Evolutionary conservation across 53 echinoderm and acorn worm genomes (phyloP).

Genomic region (Echinometra lucunter): DNA sequence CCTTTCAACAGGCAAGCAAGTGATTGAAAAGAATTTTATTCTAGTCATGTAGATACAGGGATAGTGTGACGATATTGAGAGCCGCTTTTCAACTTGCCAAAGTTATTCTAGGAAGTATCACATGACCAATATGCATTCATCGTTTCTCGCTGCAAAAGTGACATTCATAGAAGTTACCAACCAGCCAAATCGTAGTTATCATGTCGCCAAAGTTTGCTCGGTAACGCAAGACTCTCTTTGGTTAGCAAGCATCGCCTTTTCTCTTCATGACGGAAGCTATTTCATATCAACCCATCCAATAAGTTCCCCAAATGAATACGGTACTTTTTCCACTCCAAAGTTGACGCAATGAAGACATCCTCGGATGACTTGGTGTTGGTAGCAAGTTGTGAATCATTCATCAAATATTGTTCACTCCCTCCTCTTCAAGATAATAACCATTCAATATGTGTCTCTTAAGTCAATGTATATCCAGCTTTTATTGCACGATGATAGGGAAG

Average conservation of each 20-base stretch:
- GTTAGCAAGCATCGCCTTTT: background rate
- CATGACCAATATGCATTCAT: conserved; percentile 21
- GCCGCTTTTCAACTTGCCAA: background rate
- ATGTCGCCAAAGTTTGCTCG: conserved; percentile 16
- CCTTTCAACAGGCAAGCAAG: background rate
- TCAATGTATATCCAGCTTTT: conserved; percentile 11
- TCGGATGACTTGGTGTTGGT: conserved; percentile 2
- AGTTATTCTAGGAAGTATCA: conserved; percentile 27
- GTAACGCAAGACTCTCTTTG: conserved; percentile 4
- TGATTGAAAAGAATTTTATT: conserved; percentile 30
- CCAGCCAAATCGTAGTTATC: conserved; percentile 18
- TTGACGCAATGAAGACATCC: background rate
- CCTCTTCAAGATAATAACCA: background rate
- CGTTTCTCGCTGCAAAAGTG: background rate
- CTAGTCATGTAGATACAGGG: conserved; percentile 11
- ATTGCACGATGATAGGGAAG: background rate
- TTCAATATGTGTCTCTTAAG: conserved; percentile 10
- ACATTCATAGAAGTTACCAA: conserved; percentile 34
- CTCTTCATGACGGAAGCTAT: background rate
- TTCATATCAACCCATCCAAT: conserved; percentile 6
- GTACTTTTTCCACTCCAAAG: background rate
- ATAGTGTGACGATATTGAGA: background rate
- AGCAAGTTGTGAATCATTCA: conserved; percentile 17
- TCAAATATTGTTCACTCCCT: conserved; percentile 13
- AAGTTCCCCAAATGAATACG: conserved; percentile 26